Percentiles rank a stretch among this genome's conserved stretches.
Conservation (phyloP, 2,113 vertebrate genomes). For the Etheostoma spectabile region DNA sequence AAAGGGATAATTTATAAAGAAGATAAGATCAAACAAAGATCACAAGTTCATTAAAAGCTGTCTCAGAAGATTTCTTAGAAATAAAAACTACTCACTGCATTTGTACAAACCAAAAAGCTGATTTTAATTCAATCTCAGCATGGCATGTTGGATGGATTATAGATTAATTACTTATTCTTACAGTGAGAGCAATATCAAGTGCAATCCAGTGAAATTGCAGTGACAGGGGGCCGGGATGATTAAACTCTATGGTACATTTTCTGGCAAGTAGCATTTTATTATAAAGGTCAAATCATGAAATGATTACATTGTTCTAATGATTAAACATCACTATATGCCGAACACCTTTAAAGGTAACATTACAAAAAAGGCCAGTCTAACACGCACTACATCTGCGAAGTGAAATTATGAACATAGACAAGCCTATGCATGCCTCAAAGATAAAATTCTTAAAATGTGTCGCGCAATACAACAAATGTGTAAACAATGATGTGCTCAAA, state of each 20-base stretch:
- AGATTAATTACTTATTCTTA: slow-evolving; percentile 27
- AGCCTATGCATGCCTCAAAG: too few relatives aligned
- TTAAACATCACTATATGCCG: too few relatives aligned
- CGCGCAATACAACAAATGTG: neutral
- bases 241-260: neutral
- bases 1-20: neutral
- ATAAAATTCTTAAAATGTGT: neutral
- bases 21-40: neutral
- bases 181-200: neutral
- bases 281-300: neutral
- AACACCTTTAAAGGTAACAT: too few relatives aligned
- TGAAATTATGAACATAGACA: neutral
- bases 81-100: neutral
- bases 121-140: slow-evolving; percentile 15
- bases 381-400: neutral
- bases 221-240: neutral
- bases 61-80: neutral
- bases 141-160: slow-evolving; percentile 19
- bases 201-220: neutral
- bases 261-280: neutral
- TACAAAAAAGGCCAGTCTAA: too few relatives aligned
- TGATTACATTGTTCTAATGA: too few relatives aligned
- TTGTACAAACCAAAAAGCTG: neutral
- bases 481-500: neutral
- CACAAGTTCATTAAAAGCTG: neutral